Conservation (phyloP, 2,888 invertebrate species). For the Nymphalis urticae region DNA sequence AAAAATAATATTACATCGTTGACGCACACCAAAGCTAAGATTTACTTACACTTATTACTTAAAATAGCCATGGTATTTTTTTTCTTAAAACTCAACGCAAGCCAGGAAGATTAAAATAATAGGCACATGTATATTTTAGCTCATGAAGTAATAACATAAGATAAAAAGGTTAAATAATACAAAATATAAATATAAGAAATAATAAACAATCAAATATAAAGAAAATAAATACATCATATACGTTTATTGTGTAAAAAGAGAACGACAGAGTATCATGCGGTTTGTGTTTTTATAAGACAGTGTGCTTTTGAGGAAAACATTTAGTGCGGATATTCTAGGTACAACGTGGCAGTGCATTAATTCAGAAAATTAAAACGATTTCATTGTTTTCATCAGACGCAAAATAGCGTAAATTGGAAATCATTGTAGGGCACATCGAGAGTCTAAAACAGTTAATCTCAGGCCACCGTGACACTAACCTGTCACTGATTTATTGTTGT, state of each 20-base stretch:
- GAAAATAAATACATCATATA: slow-evolving; percentile 45
- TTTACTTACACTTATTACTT: not conserved
- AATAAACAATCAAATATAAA: slow-evolving; percentile 37
- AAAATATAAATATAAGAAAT: slow-evolving; percentile 14
- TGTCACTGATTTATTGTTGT: slow-evolving; percentile 78
- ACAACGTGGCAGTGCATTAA: slow-evolving; percentile 68
- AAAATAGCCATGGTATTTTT: not conserved
- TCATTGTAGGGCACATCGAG: slow-evolving; percentile 65
- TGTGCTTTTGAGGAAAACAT: slow-evolving; percentile 71
- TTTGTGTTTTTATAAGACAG: slow-evolving; percentile 52
- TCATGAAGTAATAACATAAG: slow-evolving; percentile 1
- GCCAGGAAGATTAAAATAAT: slow-evolving; percentile 2
- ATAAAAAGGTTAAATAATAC: slow-evolving; percentile 18
- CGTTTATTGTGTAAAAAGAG: slow-evolving; percentile 43
- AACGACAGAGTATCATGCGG: slow-evolving; percentile 62
- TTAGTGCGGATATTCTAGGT: slow-evolving; percentile 65
- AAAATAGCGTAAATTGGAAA: slow-evolving; percentile 48
- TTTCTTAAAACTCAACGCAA: not conserved
- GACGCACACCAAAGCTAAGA: slow-evolving; percentile 3
- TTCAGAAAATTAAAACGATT: slow-evolving; percentile 52
- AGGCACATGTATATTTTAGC: not conserved
- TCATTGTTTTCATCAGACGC: slow-evolving; percentile 48
- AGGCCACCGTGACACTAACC: slow-evolving; percentile 78
- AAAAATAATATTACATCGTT: not conserved
- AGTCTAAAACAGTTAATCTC: slow-evolving; percentile 60